Conservation (phyloP, 2,797 vertebrate genomes). For the Sebastiscus tertius region DNA sequence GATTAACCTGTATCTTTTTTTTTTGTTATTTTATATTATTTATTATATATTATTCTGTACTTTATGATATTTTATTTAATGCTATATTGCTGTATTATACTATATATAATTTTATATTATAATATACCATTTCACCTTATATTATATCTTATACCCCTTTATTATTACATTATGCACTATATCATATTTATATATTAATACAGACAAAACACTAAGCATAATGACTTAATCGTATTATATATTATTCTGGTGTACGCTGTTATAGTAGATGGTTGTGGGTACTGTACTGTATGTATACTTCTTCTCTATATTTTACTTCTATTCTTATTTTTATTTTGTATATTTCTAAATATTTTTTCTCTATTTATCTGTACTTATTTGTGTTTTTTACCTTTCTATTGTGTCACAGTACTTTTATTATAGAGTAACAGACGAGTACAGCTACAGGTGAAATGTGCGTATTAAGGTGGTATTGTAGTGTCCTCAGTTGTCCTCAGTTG, state of each 20-base stretch:
- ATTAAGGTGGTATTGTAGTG: constrained; percentile 4
- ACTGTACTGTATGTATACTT: no score
- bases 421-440: background rate
- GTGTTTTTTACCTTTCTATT: background rate
- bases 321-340: background rate
- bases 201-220: no score
- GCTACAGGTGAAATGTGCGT: background rate
- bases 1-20: background rate
- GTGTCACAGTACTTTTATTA: background rate
- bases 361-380: background rate
- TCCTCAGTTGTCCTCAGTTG: background rate
- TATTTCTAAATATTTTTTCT: background rate
- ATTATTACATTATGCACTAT: no score
- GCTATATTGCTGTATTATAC: background rate
- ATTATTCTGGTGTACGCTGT: no score
- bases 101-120: background rate
- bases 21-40: background rate
- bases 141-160: no score
- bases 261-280: no score
- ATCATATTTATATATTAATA: no score
- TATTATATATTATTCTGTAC: background rate
- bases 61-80: no score
- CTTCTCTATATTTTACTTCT: no score
- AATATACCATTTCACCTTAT: no score
- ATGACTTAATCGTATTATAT: no score